These are phyloP conservation scores for Ennomos quercinarius DNA, from an alignment of 2,888 invertebrate genomes.

Conservation along the genomic window DNA sequence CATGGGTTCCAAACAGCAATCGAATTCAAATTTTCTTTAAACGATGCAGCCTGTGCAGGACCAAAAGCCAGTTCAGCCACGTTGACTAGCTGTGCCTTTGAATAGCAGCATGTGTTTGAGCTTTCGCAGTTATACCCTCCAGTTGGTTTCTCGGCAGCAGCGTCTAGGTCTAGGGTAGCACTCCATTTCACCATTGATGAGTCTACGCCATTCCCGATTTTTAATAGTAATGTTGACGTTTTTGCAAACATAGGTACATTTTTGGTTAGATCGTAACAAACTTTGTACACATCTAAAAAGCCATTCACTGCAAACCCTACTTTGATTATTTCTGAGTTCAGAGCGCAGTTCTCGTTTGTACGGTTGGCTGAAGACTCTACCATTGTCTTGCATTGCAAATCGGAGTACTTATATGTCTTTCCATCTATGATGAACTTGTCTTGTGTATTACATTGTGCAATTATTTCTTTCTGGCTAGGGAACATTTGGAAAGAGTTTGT, in stretches of 20 bases:
- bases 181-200: slow-evolving; percentile 15
- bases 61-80: slow-evolving; percentile 17
- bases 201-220: slow-evolving; percentile 12
- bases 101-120: slow-evolving; percentile 12
- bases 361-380: slow-evolving; percentile 17
- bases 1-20: slow-evolving; percentile 33
- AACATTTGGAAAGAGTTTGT: slow-evolving; percentile 27
- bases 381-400: slow-evolving; percentile 28
- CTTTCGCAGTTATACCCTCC: slow-evolving; percentile 9
- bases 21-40: slow-evolving; percentile 23
- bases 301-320: slow-evolving; percentile 28
- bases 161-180: slow-evolving; percentile 1
- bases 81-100: slow-evolving; percentile 14
- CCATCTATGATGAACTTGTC: slow-evolving; percentile 32
- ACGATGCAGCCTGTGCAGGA: slow-evolving; percentile 16
- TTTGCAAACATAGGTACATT: slow-evolving; percentile 21
- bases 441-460: slow-evolving; percentile 33
- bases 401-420: slow-evolving; percentile 26
- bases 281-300: slow-evolving; percentile 28
- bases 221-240: slow-evolving; percentile 4
- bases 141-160: slow-evolving; percentile 9
- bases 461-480: slow-evolving; percentile 21
- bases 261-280: slow-evolving; percentile 28
- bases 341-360: slow-evolving; percentile 15
- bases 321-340: slow-evolving; percentile 24